Evolutionary conservation across 2,888 invertebrate genomes (phyloP), one percentile per base, ranked within the genome.

Genomic region (Rhamnusium bicolor): DNA sequence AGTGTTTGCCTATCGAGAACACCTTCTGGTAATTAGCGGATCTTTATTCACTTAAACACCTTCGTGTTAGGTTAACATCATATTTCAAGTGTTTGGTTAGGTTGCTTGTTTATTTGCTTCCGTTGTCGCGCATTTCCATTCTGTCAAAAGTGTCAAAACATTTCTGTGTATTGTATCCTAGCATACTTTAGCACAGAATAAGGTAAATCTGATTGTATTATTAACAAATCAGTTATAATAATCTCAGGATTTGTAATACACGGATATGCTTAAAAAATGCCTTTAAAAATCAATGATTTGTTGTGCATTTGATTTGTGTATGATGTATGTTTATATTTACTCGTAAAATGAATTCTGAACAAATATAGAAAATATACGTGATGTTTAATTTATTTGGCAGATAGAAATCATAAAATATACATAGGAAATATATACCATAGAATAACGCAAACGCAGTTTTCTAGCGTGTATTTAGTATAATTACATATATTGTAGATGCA

Each of bases 61-160:
- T 58, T 29, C 29, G 16, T 58, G 58, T 58, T 16, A 14, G 29
- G 8, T 29, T 29, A 29, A 29, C 32, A 18, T 58, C 58, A 14
- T 18, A 29, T 32, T 32, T 18, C 58, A 5, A 58, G 32, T 58
- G 58, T 58, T 58, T 58, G 58, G 29, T 58, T 58, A 58, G 58
- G 58, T 18, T 58, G 16, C 18, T 32, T 27, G 58, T 58, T 58
- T 58, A 58, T 58, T 58, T 58, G 32, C 18, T 16, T 58, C 58
- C 58, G 58, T 32, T 58, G 58, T 16, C 54, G 29, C 32, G 1
- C 27, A 27, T 18, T 29, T 58, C 58, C 32, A 14, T 3, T 2
- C 7, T 29, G 58, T 58, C 58, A 29, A 16, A 58, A 12, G 27
- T 24, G 58, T 32, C 58, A 32, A 58, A 58, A 58, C 58, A 18